Base-by-base conservation (phyloP, 2,888 invertebrate species). In the Barypeithes pellucidus region DNA sequence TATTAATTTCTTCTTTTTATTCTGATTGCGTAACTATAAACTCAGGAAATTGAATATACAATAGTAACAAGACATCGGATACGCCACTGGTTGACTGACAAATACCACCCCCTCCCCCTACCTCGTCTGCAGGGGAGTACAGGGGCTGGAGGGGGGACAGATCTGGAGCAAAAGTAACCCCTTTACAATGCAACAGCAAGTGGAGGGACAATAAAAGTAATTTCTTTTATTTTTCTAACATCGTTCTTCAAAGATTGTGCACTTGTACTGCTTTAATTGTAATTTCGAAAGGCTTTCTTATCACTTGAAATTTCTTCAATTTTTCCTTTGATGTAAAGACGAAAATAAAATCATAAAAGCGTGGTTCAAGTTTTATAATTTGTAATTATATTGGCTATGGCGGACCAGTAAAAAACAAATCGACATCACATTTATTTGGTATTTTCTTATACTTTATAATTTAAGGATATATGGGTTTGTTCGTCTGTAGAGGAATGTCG, bases 161-260 rank as follows among this genome's bases (percentile, higher is more conserved):
- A 57, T 60, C 67, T 70, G 73, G 72, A 77, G 72, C 76, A 76
- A 66, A 75, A 69, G 72, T 81, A 82, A 84, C 84, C 83, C 83
- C 82, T 84, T 83, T 81, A 82, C 82, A 82, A 80, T 81, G 81
- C 67, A 63, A 63, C 81, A 79, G 81, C 81, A 80, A 81, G 79
- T 81, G 81, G 82, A 82, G 59, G 65, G 82, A 84, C 83, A 83
- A 84, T 84, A 83, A 84, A 83, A 83, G 82, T 84, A 83, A 83
- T 84, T 83, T 82, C 82, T 81, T 80, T 82, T 81, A 67, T 50
- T 80, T 81, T 80, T 79, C 76, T 80, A 79, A 59, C 79, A 78
- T 81, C 81, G 80, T 80, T 79, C 80, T 81, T 79, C 80, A 80
- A 80, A 80, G 80, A 80, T 80, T 81, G 80, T 80, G 79, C 80